phyloP scores from a whole-genome alignment of 2,888 invertebrate species.

The Junonia oenone region DNA sequence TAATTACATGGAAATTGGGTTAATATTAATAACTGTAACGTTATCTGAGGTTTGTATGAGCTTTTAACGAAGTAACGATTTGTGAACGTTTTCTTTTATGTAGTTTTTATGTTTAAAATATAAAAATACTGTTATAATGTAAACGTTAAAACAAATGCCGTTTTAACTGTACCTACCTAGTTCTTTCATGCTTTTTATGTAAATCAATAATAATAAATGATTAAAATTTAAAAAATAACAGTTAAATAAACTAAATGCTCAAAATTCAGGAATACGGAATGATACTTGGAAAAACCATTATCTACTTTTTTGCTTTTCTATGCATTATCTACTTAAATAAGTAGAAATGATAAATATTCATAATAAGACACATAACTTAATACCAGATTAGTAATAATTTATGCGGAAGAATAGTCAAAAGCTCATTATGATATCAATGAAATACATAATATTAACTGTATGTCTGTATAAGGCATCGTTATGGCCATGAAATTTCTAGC shows the following conservation, averaged over 20 bases:
- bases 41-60: not conserved
- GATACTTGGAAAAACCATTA: too few relatives aligned
- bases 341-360: not conserved
- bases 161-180: too few relatives aligned
- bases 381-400: not conserved
- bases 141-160: too few relatives aligned
- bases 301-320: too few relatives aligned
- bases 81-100: not conserved
- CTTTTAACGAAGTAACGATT: not conserved
- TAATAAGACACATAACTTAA: not conserved
- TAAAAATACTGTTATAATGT: not conserved
- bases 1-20: conserved; percentile 15
- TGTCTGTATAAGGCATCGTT: not conserved
- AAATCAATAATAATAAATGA: too few relatives aligned
- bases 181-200: too few relatives aligned
- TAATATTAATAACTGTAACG: conserved; percentile 1
- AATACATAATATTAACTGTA: not conserved
- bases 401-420: conserved; percentile 7
- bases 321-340: not conserved
- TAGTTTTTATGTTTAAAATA: not conserved
- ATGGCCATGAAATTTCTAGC: not conserved
- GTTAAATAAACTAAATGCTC: too few relatives aligned
- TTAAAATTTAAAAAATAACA: too few relatives aligned
- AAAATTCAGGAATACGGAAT: too few relatives aligned
- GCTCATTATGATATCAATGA: not conserved